phyloP scores from a whole-genome alignment of 2,797 vertebrate species.

The Antennarius maculatus region DNA sequence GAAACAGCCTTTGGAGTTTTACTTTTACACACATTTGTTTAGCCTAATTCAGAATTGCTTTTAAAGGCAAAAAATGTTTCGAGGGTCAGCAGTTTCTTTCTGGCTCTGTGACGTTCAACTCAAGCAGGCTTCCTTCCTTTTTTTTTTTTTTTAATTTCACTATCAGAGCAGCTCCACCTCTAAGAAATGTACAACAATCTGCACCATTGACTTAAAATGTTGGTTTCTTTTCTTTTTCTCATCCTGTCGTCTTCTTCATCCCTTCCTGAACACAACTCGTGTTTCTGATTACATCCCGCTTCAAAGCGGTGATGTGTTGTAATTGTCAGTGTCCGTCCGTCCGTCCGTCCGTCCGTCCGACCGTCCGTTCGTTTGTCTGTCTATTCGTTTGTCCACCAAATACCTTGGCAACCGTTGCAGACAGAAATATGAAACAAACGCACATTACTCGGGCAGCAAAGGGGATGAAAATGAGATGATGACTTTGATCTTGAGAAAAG shows the following conservation, averaged over 20 bases:
- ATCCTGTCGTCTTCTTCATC: neutral
- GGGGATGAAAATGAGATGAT: no score
- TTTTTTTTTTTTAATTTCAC: neutral
- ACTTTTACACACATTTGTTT: neutral
- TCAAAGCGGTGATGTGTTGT: no score
- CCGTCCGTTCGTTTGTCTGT: no score
- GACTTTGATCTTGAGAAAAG: no score
- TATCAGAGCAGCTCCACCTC: neutral
- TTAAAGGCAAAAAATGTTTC: neutral
- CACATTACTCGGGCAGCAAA: no score
- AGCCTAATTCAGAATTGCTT: neutral
- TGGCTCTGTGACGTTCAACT: neutral
- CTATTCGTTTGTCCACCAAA: no score
- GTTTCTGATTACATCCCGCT: neutral
- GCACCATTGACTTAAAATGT: neutral
- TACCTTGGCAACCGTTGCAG: no score
- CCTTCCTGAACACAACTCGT: neutral
- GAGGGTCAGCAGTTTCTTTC: neutral
- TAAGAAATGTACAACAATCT: neutral
- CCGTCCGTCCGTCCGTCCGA: no score
- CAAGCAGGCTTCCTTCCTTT: no score
- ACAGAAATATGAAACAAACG: no score
- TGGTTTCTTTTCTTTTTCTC: neutral
- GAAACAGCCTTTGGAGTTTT: neutral
- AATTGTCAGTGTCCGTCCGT: no score